A percentile compares a stretch with the other conserved stretches of the same genome.
Conservation (phyloP, 2,888 invertebrate species). For the Cheilosia scutellata region DNA sequence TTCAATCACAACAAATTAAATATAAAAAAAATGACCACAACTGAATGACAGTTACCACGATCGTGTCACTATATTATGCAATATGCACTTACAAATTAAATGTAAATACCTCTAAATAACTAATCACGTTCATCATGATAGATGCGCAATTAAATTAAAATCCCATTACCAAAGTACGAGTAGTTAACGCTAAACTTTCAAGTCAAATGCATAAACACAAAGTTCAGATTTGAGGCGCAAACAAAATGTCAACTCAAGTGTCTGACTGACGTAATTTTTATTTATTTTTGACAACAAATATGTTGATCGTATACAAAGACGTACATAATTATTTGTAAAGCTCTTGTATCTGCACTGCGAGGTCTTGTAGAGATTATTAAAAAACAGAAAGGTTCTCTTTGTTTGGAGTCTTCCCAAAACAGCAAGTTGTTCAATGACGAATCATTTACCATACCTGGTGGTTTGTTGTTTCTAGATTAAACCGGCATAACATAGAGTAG, state of each 20-base stretch:
- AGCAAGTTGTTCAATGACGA: constrained; percentile 8
- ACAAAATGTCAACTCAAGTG: no score
- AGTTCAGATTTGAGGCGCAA: neutral
- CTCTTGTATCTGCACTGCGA: neutral
- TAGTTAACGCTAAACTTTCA: constrained; percentile 5
- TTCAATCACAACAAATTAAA: no score
- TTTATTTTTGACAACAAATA: no score
- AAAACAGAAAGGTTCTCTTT: constrained; percentile 27
- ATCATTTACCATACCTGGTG: neutral
- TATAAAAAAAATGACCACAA: no score
- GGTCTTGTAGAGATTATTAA: constrained; percentile 8
- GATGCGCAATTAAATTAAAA: constrained; percentile 32
- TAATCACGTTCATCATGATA: constrained; percentile 22
- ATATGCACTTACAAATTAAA: neutral
- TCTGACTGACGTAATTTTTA: no score
- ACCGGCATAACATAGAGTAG: no score
- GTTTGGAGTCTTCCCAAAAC: constrained; percentile 10
- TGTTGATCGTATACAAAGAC: no score
- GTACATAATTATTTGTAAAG: no score
- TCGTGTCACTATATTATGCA: no score
- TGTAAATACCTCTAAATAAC: neutral
- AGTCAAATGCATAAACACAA: neutral
- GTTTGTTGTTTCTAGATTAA: constrained; percentile 18
- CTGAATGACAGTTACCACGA: no score
- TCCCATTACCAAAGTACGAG: constrained; percentile 2